A percentile compares a stretch with the other conserved stretches of the same genome.
These are phyloP conservation scores for Solea solea DNA, from an alignment of 2,113 vertebrate genomes.

Conservation along the genomic window DNA sequence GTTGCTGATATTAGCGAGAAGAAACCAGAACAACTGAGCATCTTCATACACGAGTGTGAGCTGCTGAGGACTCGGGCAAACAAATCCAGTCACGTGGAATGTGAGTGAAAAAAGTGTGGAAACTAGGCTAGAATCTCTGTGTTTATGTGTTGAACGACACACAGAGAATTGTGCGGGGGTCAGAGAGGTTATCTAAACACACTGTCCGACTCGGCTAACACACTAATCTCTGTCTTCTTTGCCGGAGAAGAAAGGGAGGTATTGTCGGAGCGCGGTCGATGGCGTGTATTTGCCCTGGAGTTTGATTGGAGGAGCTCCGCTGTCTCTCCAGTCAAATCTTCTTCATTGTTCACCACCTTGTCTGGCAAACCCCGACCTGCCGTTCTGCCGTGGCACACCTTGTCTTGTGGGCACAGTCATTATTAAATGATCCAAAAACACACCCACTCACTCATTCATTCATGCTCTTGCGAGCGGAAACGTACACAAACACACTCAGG, in stretches of 20 bases:
- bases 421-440: conserved; percentile 23
- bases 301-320: conserved; percentile 38
- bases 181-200: conserved; percentile 65
- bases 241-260: conserved; percentile 63
- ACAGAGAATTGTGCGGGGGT: conserved; percentile 39
- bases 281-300: conserved; percentile 39
- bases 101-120: conserved; percentile 3
- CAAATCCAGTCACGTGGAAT: neutral
- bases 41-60: neutral
- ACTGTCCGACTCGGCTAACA: conserved; percentile 51
- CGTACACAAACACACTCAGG: neutral
- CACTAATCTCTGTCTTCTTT: conserved; percentile 62
- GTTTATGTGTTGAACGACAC: conserved; percentile 31
- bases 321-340: conserved; percentile 4
- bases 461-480: conserved; percentile 13
- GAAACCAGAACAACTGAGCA: neutral
- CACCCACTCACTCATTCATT: conserved; percentile 28
- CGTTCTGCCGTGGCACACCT: conserved; percentile 39
- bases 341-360: neutral
- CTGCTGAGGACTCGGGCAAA: no score
- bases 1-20: conserved; percentile 15
- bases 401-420: conserved; percentile 27
- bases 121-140: conserved; percentile 17
- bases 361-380: conserved; percentile 30
- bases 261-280: conserved; percentile 58